Evolutionary conservation across 2,888 invertebrate species (phyloP).

Genomic region (Aspidiotus rigidus): DNA sequence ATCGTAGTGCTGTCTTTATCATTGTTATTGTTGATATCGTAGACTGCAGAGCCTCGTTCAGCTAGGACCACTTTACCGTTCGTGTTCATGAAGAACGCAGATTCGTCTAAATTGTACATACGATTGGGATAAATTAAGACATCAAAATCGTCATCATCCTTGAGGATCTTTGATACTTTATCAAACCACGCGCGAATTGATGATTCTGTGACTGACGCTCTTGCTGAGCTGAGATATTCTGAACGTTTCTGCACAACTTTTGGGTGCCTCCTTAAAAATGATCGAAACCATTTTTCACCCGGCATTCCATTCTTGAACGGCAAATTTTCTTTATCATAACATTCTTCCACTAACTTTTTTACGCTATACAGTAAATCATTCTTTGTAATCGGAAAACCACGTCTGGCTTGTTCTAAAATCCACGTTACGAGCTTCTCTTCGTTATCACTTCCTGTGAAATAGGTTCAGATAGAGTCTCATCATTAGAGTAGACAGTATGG

Average conservation of each 20-base stretch:
- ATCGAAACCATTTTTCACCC: not conserved
- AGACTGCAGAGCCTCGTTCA: not conserved
- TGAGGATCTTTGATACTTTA: not conserved
- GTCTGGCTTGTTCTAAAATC: not conserved
- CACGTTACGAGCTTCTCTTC: not conserved
- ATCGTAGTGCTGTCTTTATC: not conserved
- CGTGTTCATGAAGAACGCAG: not conserved
- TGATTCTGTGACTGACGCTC: not conserved
- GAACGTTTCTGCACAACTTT: not conserved
- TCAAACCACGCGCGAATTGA: not conserved
- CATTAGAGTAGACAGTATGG: not conserved
- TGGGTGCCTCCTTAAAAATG: not conserved
- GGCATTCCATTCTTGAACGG: not conserved
- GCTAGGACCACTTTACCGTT: not conserved
- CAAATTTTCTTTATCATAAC: not conserved
- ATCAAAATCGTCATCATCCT: not conserved
- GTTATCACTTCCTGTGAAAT: not conserved
- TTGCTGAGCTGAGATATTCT: not conserved
- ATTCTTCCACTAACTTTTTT: not conserved
- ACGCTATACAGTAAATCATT: not conserved
- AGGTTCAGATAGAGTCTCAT: not conserved
- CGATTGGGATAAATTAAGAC: not conserved
- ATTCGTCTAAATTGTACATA: not conserved
- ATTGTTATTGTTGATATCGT: not conserved
- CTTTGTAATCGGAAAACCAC: not conserved